phyloP scores from a whole-genome alignment of 2,888 invertebrate species.

The Pyrocoelia pectoralis region DNA sequence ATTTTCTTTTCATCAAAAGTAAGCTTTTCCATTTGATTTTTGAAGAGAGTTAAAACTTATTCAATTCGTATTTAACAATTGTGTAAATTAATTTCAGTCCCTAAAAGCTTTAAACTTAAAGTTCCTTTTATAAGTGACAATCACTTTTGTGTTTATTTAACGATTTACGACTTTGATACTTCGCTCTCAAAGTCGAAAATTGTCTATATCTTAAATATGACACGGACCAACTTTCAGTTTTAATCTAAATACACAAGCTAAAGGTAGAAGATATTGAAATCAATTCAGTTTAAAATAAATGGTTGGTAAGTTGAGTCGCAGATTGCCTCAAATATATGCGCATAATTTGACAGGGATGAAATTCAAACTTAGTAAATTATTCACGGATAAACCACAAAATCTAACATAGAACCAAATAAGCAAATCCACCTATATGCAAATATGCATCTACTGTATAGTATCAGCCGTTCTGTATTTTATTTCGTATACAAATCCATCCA shows the following conservation, averaged over 20 bases:
- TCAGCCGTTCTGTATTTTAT: not conserved
- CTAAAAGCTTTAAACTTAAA: too few species aligned
- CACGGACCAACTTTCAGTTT: not conserved
- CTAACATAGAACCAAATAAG: constrained; percentile 33
- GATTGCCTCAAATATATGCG: constrained; percentile 38
- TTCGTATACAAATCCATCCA: not conserved
- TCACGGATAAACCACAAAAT: constrained; percentile 33
- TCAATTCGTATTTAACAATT: too few species aligned
- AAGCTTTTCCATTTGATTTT: too few species aligned
- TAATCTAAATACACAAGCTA: constrained; percentile 19
- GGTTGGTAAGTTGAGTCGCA: constrained; percentile 34
- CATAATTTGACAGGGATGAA: constrained; percentile 36
- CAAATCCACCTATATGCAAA: constrained; percentile 32
- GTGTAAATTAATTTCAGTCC: too few species aligned
- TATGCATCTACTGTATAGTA: not conserved
- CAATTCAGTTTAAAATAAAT: constrained; percentile 35
- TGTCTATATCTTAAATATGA: too few species aligned
- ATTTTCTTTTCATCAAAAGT: too few species aligned
- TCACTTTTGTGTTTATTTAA: too few species aligned
- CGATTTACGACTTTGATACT: too few species aligned
- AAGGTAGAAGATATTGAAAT: constrained; percentile 32
- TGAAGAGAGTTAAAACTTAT: too few species aligned
- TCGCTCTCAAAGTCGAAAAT: too few species aligned
- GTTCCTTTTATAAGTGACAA: too few species aligned
- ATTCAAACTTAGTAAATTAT: constrained; percentile 37